phyloP scores from a whole-genome alignment of 2,797 vertebrate species.

The Cichlasoma orientale region DNA sequence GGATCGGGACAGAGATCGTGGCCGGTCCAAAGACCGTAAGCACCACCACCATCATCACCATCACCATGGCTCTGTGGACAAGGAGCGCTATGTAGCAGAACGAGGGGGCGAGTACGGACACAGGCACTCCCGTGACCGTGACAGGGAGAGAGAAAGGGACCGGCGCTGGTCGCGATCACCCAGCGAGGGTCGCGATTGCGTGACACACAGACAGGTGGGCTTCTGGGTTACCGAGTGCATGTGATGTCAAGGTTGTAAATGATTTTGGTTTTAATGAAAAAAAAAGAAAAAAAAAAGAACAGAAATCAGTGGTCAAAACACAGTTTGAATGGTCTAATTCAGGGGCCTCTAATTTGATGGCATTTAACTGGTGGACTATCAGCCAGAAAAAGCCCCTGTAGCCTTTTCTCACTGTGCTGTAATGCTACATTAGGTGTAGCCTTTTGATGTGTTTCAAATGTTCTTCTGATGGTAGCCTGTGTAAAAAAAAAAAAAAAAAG shows the following conservation, averaged over 20 bases:
- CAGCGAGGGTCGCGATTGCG: conserved; percentile 90
- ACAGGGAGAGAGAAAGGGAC: conserved; percentile 72
- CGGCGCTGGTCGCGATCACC: conserved; percentile 92
- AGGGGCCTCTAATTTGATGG: conserved; percentile 19
- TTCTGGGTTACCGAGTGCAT: conserved; percentile 31
- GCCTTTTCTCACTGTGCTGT: neutral
- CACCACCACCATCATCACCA: conserved; percentile 89
- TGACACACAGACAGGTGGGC: conserved; percentile 96
- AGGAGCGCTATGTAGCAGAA: conserved; percentile 86
- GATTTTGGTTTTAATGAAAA: neutral
- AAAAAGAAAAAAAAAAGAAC: neutral
- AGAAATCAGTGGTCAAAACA: neutral
- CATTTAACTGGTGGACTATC: neutral
- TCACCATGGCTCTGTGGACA: conserved; percentile 85
- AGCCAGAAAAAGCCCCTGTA: neutral
- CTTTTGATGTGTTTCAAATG: neutral
- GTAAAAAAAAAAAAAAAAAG: neutral
- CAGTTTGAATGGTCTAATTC: neutral
- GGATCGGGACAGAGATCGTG: conserved; percentile 89
- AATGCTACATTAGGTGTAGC: neutral
- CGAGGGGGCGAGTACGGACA: conserved; percentile 82
- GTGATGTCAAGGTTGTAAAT: neutral
- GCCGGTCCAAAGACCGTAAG: conserved; percentile 90
- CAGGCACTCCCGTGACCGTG: conserved; percentile 75
- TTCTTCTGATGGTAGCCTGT: neutral